These are phyloP conservation scores for Drosophila setifemur DNA, from an alignment of 1,140 invertebrate species.

Conservation along the genomic window DNA sequence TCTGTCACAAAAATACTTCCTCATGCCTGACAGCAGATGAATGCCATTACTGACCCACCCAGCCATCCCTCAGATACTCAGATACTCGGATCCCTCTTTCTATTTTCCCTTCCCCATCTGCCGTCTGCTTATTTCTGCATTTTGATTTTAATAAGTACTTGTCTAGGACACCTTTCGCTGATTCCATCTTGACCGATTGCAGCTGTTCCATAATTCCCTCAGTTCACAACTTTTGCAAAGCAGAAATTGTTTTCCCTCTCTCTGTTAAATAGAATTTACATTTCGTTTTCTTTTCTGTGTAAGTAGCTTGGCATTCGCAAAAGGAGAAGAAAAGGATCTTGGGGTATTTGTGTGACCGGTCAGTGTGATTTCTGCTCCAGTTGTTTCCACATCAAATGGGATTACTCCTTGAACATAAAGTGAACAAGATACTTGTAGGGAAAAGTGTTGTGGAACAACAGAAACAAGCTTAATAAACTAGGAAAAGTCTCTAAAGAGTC, in stretches of 20 bases:
- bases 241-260: conserved; percentile 2
- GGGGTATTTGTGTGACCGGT: conserved; percentile 10
- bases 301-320: conserved; percentile 19
- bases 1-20: conserved; percentile 43
- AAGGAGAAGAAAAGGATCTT: background rate
- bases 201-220: conserved; percentile 48
- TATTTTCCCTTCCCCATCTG: background rate
- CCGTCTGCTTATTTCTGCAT: conserved; percentile 63
- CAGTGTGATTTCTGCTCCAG: conserved; percentile 27
- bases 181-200: conserved; percentile 24
- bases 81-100: no score
- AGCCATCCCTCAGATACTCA: no score
- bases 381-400: conserved; percentile 22
- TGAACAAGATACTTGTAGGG: no score
- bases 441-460: background rate
- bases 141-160: conserved; percentile 61
- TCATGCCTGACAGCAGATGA: conserved; percentile 54
- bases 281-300: conserved; percentile 7
- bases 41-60: conserved; percentile 45
- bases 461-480: background rate
- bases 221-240: conserved; percentile 27
- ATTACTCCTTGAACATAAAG: background rate
- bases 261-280: conserved; percentile 18
- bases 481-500: background rate
- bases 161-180: conserved; percentile 40